Conservation (phyloP, 2,113 vertebrate species). For the Gnathonemus longibarbis region DNA sequence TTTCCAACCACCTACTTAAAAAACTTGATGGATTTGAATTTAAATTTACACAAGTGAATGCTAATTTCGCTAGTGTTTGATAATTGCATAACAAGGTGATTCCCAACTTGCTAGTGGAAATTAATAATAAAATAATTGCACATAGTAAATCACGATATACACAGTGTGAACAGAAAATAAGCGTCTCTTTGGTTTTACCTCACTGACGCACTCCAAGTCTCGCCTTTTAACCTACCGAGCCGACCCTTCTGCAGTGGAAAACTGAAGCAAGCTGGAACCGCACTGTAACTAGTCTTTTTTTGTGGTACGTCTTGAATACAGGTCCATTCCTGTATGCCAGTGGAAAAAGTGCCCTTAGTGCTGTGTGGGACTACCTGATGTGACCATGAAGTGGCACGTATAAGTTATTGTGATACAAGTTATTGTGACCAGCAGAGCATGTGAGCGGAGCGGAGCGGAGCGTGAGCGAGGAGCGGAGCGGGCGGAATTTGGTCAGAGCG, state of each 20-base stretch:
- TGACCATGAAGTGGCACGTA: background rate
- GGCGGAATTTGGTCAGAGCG: no score
- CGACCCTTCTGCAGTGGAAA: background rate
- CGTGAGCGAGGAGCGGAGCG: no score
- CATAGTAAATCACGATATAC: background rate
- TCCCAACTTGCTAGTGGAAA: background rate
- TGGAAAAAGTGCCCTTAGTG: background rate
- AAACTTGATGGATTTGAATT: no score
- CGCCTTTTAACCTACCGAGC: background rate
- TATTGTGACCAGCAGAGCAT: no score
- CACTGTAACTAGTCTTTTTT: background rate
- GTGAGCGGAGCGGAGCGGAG: no score
- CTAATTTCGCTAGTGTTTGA: background rate
- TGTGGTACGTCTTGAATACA: background rate
- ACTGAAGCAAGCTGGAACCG: background rate
- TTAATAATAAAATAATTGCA: background rate
- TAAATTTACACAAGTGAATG: background rate
- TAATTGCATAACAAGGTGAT: background rate
- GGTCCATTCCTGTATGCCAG: background rate
- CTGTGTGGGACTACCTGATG: background rate
- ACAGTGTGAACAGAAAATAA: background rate
- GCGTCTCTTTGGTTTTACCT: background rate
- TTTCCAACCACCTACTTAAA: background rate
- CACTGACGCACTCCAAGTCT: background rate
- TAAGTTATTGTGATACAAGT: no score